Evolutionary conservation across 1,140 invertebrate genomes (phyloP), one percentile per base, ranked within the genome.

Genomic region (Charaxes varanes): DNA sequence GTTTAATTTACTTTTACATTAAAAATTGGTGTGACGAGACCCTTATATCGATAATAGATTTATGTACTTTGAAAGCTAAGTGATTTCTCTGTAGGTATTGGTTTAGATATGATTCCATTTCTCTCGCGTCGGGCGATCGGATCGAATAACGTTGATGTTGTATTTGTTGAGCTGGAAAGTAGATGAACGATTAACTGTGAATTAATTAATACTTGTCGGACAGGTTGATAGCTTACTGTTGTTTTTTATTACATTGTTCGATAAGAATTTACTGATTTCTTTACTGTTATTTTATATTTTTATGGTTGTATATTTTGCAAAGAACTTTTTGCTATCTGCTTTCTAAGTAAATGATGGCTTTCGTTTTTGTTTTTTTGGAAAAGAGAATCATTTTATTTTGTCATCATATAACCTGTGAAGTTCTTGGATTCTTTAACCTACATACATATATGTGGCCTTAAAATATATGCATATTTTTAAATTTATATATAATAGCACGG

Each of bases 161-260:
- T 21, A 15, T 24, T 24, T 35, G 19, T 22, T 13, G 33, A 16
- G n/a, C 13, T 35, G 12, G 33, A 35, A 35, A 35, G 32, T 34
- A 35, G 13, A 24, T 24, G 22, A 35, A 24, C 33, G 21, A 35
- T 35, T 35, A 35, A 13, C 10, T 14, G 19, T 22, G 19, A 8
- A 15, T 15, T 35, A 24, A 24, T 35, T 35, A 35, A 16, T 14
- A 15, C 21, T 13, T 8, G 33, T 11, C 1, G 10, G n/a, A 24
- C 21, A 24, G 13, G 22, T 24, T 16, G n/a, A 24, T 35, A 15
- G 10, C 19, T 23, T 23, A 23, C n/a, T n/a, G n/a, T n/a, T n/a
- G n/a, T n/a, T 23, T n/a, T 23, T 23, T 5, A 23, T 23, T 19
- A 4, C 7, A 3, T 19, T 19, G 18, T 19, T 23, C 22, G 10